A percentile compares a stretch with the other conserved stretches of the same genome.
These are phyloP conservation scores for Andrena camellia DNA, from an alignment of 2,888 invertebrate species.

Conservation along the genomic window DNA sequence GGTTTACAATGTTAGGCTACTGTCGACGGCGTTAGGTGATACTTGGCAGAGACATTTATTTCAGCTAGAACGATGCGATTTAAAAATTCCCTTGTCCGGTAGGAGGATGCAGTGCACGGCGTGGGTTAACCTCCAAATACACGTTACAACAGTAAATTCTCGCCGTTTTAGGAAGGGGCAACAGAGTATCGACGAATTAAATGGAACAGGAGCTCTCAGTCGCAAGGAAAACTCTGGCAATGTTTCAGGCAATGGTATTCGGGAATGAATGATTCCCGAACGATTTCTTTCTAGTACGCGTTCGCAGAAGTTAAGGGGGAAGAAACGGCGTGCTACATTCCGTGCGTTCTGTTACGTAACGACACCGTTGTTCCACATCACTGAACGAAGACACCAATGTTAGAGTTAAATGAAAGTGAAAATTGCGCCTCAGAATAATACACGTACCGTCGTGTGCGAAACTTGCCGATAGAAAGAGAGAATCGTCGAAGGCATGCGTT, in stretches of 20 bases:
- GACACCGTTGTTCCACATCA: not conserved
- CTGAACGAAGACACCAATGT: not conserved
- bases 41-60: not conserved
- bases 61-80: not conserved
- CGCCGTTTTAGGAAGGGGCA: not conserved
- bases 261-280: not conserved
- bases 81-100: not conserved
- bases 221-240: not conserved
- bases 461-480: slow-evolving; percentile 71
- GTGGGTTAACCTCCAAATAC: slow-evolving; percentile 34
- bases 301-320: not conserved
- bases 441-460: slow-evolving; percentile 73
- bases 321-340: not conserved
- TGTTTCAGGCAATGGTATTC: not conserved
- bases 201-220: not conserved
- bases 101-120: not conserved
- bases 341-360: slow-evolving; percentile 15
- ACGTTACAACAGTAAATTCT: not conserved
- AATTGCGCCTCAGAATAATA: not conserved
- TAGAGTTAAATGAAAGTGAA: not conserved
- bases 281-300: not conserved
- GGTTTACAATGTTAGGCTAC: not conserved
- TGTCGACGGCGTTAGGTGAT: not conserved
- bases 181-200: not conserved
- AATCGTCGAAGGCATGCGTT: slow-evolving; percentile 30